A percentile compares a stretch with the other conserved stretches of the same genome.
Conservation (phyloP, 2,113 vertebrate genomes). For the Parotia lawesii region DNA sequence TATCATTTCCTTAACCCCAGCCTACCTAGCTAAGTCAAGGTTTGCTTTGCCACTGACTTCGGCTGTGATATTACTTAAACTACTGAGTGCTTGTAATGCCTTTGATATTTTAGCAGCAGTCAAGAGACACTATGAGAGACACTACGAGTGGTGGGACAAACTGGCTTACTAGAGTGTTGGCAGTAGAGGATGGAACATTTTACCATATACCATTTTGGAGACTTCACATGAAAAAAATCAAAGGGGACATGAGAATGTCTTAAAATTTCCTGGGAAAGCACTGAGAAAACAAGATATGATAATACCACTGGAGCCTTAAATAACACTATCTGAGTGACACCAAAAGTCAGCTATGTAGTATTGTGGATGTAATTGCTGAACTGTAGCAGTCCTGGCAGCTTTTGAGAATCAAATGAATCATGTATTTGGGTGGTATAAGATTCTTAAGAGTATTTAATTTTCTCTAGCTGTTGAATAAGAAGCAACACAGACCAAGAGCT, state of each 20-base stretch:
- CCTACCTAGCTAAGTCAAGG: neutral
- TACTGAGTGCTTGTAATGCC: neutral
- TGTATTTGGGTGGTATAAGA: neutral
- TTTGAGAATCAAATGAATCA: neutral
- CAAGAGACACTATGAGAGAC: neutral
- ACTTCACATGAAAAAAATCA: neutral
- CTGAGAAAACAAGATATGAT: neutral
- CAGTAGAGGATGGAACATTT: neutral
- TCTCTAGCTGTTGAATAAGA: neutral
- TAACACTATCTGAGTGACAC: conserved; percentile 1
- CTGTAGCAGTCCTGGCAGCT: neutral
- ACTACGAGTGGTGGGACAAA: neutral
- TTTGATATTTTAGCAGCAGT: neutral
- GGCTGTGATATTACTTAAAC: neutral
- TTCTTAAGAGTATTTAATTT: neutral
- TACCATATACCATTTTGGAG: neutral
- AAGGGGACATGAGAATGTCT: neutral
- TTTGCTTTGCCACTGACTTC: neutral
- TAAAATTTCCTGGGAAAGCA: conserved; percentile 25
- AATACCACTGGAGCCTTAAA: neutral
- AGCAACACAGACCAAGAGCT: neutral
- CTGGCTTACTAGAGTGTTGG: neutral
- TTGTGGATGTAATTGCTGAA: conserved; percentile 5
- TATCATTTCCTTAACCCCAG: neutral
- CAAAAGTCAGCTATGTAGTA: neutral